Evolutionary conservation across 2,888 invertebrate species (phyloP).

Genomic region (Folsomia manolachei): DNA sequence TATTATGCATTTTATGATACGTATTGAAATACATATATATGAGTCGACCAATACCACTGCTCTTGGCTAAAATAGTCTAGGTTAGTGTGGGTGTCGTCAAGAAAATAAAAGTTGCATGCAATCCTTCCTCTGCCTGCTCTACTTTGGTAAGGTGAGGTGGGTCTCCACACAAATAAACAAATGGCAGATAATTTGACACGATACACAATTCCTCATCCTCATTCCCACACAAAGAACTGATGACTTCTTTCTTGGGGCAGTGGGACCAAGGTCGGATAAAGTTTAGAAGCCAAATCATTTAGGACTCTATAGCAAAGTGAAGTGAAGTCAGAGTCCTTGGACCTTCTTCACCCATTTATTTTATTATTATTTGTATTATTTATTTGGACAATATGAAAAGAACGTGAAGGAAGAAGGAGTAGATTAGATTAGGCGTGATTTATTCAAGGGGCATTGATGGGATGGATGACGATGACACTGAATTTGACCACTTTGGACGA

Average conservation of each 20-base stretch:
- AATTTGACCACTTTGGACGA: not conserved
- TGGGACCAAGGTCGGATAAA: not conserved
- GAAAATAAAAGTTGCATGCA: not conserved
- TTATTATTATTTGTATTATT: too few relatives aligned
- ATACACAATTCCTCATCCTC: not conserved
- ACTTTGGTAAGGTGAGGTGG: not conserved
- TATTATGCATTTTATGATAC: too few relatives aligned
- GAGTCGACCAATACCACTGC: too few relatives aligned
- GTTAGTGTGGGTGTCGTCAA: not conserved
- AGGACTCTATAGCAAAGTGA: too few relatives aligned
- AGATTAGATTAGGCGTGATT: not conserved
- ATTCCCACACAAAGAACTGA: not conserved
- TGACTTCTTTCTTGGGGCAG: not conserved
- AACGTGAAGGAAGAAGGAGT: too few relatives aligned
- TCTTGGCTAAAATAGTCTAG: too few relatives aligned
- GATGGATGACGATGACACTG: not conserved
- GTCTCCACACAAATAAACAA: not conserved
- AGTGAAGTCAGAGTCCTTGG: not conserved
- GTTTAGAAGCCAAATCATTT: too few relatives aligned
- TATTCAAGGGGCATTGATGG: too few relatives aligned
- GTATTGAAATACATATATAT: too few relatives aligned
- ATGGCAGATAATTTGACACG: too few relatives aligned
- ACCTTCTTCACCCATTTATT: not conserved
- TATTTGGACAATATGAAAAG: too few relatives aligned
- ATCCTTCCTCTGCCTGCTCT: not conserved